phyloP scores from a whole-genome alignment of 2,113 vertebrate genomes.

The Collichthys lucidus region DNA sequence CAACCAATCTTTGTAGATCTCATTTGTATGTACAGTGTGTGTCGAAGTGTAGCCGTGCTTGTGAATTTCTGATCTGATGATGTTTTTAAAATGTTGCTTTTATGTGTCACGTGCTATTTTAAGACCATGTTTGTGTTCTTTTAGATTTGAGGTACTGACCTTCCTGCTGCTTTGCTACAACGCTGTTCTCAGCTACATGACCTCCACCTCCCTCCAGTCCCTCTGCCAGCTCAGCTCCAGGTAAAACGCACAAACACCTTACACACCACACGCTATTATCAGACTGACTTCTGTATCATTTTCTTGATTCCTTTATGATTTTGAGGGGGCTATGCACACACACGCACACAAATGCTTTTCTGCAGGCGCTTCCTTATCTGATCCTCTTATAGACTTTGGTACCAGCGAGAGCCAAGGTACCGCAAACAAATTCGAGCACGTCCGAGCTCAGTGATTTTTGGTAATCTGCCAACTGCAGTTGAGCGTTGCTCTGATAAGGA shows the following conservation, averaged over 20 bases:
- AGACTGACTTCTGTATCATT: no score
- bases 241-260: conserved; percentile 78
- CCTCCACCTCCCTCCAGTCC: conserved; percentile 92
- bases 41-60: background rate
- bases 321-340: background rate
- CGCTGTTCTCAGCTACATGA: conserved; percentile 94
- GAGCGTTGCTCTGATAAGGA: conserved; percentile 40
- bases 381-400: conserved; percentile 68
- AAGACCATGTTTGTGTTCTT: conserved; percentile 51
- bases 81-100: background rate
- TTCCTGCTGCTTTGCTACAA: conserved; percentile 98
- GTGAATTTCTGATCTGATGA: background rate
- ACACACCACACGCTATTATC: background rate
- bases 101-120: background rate
- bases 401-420: conserved; percentile 51
- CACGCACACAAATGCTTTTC: background rate
- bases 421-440: conserved; percentile 27
- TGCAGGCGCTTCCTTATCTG: conserved; percentile 54
- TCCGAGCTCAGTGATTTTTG: conserved; percentile 29
- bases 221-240: conserved; percentile 96
- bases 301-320: no score
- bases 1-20: background rate
- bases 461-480: conserved; percentile 46
- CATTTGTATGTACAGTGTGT: background rate
- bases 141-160: conserved; percentile 96